Evolutionary conservation across 1,140 invertebrate species (phyloP).

Genomic region (Cardiocondyla obscurior): DNA sequence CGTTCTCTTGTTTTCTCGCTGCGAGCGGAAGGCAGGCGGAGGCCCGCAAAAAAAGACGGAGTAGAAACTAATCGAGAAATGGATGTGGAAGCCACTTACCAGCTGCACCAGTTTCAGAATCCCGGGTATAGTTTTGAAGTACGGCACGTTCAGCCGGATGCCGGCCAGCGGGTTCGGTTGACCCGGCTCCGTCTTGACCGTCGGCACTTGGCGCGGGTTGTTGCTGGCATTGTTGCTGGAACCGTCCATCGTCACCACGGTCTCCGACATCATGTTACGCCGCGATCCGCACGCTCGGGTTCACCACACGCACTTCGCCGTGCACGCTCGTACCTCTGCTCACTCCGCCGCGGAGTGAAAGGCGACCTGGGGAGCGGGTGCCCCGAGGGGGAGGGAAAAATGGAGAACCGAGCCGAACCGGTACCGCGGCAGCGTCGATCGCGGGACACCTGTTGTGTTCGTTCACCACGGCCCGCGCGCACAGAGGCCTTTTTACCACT

Average conservation of each 20-base stretch:
- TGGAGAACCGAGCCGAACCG: constrained; percentile 54
- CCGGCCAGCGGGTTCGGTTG: constrained; percentile 75
- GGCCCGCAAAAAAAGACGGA: no score
- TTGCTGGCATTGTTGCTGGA: constrained; percentile 75
- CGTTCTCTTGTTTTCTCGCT: no score
- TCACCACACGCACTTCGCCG: not conserved
- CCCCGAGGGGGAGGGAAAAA: constrained; percentile 18
- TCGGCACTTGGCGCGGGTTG: constrained; percentile 72
- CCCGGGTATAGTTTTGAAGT: constrained; percentile 84
- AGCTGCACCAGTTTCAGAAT: constrained; percentile 84
- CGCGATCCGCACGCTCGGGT: constrained; percentile 39
- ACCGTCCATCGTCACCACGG: constrained; percentile 78
- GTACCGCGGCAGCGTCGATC: constrained; percentile 35
- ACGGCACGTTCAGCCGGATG: constrained; percentile 81
- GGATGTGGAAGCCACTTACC: constrained; percentile 77
- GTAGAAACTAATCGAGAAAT: no score
- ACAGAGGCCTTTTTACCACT: constrained; percentile 72
- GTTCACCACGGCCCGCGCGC: constrained; percentile 69
- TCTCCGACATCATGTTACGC: constrained; percentile 80
- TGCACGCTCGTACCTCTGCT: constrained; percentile 3
- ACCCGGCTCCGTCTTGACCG: constrained; percentile 76
- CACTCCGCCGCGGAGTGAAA: constrained; percentile 48
- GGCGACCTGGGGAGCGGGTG: constrained; percentile 41
- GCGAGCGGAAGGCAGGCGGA: no score
- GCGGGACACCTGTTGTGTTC: constrained; percentile 71